These are phyloP conservation scores for Pseudorasbora parva DNA, from an alignment of 2,113 vertebrate species.

Conservation along the genomic window DNA sequence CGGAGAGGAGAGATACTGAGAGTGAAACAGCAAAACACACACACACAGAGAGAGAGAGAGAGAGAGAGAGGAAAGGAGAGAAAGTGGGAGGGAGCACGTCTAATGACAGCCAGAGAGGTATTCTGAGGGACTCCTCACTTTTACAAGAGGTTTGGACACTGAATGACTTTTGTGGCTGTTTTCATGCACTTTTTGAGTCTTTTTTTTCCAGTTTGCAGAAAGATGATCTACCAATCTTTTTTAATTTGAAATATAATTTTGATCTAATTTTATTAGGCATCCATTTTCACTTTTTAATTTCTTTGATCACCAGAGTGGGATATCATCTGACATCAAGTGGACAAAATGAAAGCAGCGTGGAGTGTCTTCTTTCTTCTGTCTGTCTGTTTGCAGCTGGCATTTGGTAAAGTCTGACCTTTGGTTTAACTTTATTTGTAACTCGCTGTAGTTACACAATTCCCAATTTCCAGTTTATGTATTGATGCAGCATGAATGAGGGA, in stretches of 20 bases:
- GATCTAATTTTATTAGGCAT: not conserved
- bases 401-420: constrained; percentile 26
- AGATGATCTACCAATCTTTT: not conserved
- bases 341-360: constrained; percentile 24
- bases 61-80: constrained; percentile 54
- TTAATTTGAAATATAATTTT: not conserved
- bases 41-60: not conserved
- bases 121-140: constrained; percentile 34
- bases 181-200: not conserved
- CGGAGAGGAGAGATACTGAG: constrained; percentile 31
- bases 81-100: constrained; percentile 47
- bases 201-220: not conserved
- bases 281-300: not conserved
- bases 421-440: constrained; percentile 17
- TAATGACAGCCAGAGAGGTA: constrained; percentile 43
- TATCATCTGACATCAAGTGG: not conserved
- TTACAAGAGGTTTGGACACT: not conserved
- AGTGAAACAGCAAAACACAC: constrained; percentile 31
- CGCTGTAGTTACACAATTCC: not conserved
- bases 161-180: not conserved
- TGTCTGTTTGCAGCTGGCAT: not conserved
- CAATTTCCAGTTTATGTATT: not conserved
- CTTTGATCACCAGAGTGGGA: not conserved
- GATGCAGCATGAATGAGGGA: not conserved
- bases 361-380: constrained; percentile 10